Percentiles rank a stretch among this genome's conserved stretches.
These are phyloP conservation scores for Nowickia ferox DNA, from an alignment of 2,888 invertebrate genomes.

Conservation along the genomic window DNA sequence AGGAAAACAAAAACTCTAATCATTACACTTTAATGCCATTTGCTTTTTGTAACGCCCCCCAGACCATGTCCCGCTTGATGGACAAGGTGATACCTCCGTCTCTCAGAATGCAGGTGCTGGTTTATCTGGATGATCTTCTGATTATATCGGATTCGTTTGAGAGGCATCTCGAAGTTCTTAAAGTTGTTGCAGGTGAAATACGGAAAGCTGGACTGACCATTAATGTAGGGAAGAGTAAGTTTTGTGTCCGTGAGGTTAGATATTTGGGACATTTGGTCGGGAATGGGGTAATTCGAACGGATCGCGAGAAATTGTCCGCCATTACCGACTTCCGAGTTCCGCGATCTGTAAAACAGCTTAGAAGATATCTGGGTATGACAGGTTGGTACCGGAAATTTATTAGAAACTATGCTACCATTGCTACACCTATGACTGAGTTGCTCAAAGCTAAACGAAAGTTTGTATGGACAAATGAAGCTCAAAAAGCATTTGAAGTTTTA, in stretches of 20 bases:
- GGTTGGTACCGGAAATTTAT: conserved; percentile 1
- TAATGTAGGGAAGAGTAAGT: not conserved
- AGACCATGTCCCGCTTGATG: conserved; percentile 30
- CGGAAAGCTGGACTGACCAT: no score
- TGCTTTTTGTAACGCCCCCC: conserved; percentile 43
- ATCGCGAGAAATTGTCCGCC: not conserved
- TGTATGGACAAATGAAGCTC: no score
- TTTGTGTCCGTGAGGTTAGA: not conserved
- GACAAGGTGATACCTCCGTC: conserved; percentile 40
- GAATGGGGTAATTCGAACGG: not conserved
- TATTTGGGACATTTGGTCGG: not conserved
- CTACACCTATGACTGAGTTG: not conserved
- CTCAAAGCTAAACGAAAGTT: not conserved
- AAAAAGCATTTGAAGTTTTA: not conserved
- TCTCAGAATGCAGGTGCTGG: conserved; percentile 37
- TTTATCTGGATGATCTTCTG: not conserved
- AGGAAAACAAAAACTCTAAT: no score
- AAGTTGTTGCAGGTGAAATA: no score
- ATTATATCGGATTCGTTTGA: no score
- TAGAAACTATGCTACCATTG: not conserved
- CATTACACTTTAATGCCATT: conserved; percentile 13
- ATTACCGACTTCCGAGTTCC: not conserved
- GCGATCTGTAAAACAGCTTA: not conserved
- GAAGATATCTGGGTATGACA: no score
- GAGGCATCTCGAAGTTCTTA: no score